Percentiles rank a stretch among this genome's conserved stretches.
These are phyloP conservation scores for Teleopsis dalmanni DNA, from an alignment of 1,140 invertebrate species.

Conservation along the genomic window DNA sequence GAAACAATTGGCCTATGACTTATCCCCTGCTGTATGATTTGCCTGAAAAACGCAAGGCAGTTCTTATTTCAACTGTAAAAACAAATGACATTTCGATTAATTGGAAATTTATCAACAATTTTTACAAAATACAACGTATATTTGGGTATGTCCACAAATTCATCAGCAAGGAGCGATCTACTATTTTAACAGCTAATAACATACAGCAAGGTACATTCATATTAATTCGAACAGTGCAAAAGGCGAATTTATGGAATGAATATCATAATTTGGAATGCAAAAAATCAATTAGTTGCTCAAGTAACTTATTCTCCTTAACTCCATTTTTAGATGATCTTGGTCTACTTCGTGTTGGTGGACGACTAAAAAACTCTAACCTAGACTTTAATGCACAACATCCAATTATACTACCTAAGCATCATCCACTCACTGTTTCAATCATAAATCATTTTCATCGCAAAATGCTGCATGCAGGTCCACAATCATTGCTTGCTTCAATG, in stretches of 20 bases:
- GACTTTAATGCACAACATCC: slow-evolving; percentile 3
- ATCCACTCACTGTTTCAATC: not conserved
- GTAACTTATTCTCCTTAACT: not conserved
- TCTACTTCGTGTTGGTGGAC: slow-evolving; percentile 3
- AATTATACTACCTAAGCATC: not conserved
- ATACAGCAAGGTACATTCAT: not conserved
- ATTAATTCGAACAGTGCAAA: not conserved
- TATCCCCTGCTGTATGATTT: no score
- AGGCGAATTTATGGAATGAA: not conserved
- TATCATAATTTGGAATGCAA: not conserved
- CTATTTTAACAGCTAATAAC: not conserved
- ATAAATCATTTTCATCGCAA: slow-evolving; percentile 9
- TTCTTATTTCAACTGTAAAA: not conserved
- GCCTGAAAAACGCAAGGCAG: not conserved
- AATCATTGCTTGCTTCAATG: slow-evolving; percentile 1
- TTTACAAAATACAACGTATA: not conserved
- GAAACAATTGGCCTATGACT: no score
- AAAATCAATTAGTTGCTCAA: not conserved
- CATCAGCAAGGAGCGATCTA: not conserved
- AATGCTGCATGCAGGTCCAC: slow-evolving; percentile 9
- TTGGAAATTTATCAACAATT: not conserved
- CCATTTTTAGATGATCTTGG: slow-evolving; percentile 1
- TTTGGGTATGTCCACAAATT: not conserved
- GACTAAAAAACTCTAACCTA: slow-evolving; percentile 2
- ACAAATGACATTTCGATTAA: not conserved